Evolutionary conservation across 1,140 invertebrate genomes (phyloP), one percentile per base, ranked within the genome.

Genomic region (Drosophila varians): DNA sequence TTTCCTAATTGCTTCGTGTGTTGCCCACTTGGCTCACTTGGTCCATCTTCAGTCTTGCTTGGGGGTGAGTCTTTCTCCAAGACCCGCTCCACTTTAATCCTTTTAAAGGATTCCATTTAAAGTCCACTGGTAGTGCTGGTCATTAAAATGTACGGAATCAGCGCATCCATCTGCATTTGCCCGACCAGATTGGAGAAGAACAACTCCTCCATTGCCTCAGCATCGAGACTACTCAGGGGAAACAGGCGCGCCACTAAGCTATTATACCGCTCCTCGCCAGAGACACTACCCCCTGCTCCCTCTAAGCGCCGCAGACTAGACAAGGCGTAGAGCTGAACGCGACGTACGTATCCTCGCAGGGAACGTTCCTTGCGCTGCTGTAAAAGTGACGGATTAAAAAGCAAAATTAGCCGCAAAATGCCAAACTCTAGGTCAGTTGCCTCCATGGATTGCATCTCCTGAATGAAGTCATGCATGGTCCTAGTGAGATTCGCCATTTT

Each of bases 181-280:
- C 97, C 97, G 57, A 98, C 96, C 16, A 98, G 92, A 46, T 96
- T 96, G 38, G 96, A 94, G 91, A 97, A 97, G 90, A 98, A 98
- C 45, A 98, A 92, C 91, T 98, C 97, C 91, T 98, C 97, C 90
- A 98, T 94, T 7, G 97, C 93, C 48, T 94, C 93, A 8, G 96
- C 94, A 62, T 96, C 95, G 57, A 98, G 93, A 34, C 95, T 94
- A 64, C 96, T 94, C 14, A 98, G 91, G 25, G 95, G 94, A 9
- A 96, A 94, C 28, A 98, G 93, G 69, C 95, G 93, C 45, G 96
- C 91, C 55, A 96, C 92, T 12, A 93, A 68, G 25, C 54, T 53
- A 52, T 90, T 83, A 7, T 72, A 82, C 4, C 88, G 83, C 40
- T 91, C 86, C 18, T 87, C 78, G 1, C 36, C 36, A 16, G 36